Evolutionary conservation across 2,888 invertebrate genomes (phyloP).

Genomic region (Pseudoips prasinana): DNA sequence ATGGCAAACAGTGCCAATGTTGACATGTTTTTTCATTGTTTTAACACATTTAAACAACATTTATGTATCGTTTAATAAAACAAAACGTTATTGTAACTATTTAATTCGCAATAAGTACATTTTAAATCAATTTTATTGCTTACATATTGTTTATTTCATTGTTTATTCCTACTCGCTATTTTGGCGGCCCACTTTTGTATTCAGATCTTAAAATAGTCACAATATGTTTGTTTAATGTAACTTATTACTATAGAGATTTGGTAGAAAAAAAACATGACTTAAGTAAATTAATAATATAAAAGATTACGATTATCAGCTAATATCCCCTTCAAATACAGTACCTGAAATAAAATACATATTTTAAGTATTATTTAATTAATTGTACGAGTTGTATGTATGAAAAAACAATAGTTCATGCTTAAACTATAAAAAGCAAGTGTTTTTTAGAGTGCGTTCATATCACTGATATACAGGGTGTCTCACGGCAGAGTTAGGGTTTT

Average conservation of each 20-base stretch:
- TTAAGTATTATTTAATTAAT: no score
- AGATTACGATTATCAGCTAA: constrained; percentile 52
- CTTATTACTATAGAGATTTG: constrained; percentile 57
- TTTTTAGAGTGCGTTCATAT: no score
- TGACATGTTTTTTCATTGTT: no score
- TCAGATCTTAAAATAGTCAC: constrained; percentile 41
- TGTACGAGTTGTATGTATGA: no score
- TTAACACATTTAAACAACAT: no score
- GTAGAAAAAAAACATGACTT: constrained; percentile 62
- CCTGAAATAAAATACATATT: constrained; percentile 42
- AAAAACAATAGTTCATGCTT: no score
- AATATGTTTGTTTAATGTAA: constrained; percentile 44
- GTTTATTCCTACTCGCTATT: constrained; percentile 2
- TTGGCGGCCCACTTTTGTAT: constrained; percentile 4
- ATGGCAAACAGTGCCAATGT: no score
- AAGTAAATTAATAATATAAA: constrained; percentile 45
- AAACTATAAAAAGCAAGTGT: no score
- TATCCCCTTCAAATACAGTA: constrained; percentile 12
- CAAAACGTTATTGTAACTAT: constrained; percentile 47
- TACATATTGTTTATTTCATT: neutral
- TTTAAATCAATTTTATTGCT: constrained; percentile 9
- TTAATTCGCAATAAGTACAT: constrained; percentile 30
- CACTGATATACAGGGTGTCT: no score
- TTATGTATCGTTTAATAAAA: constrained; percentile 4
- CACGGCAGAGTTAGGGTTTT: no score